Evolutionary conservation across 2,113 vertebrate species (phyloP).

Genomic region (Rhegmatorhina hoffmannsi): DNA sequence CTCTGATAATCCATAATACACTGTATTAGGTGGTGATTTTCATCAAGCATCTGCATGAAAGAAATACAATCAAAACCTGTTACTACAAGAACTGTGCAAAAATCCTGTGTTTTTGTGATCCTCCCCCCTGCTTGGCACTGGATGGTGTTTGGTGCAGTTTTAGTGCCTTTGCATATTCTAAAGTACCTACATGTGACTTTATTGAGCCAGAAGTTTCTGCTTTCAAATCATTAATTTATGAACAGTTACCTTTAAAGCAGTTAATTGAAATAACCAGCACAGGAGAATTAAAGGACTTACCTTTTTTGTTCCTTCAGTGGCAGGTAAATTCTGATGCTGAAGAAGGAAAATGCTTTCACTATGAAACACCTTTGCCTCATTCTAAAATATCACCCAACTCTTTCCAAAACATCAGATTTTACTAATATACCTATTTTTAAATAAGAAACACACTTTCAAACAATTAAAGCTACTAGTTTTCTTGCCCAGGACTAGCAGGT

Average conservation of each 20-base stretch:
- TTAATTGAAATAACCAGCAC: neutral
- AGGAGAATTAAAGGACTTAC: neutral
- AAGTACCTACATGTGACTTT: neutral
- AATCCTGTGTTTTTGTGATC: neutral
- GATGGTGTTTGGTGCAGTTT: neutral
- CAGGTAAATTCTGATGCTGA: neutral
- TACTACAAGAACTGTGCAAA: neutral
- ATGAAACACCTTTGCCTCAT: neutral
- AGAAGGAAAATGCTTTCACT: neutral
- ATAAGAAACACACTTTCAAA: neutral
- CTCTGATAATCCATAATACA: slow-evolving; percentile 98
- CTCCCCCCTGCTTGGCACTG: neutral
- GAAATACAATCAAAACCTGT: neutral
- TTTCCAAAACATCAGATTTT: neutral
- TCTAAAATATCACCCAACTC: neutral
- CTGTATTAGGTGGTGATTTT: slow-evolving; percentile 97
- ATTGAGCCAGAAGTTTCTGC: neutral
- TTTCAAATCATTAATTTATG: neutral
- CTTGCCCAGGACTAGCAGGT: neutral
- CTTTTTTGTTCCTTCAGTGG: neutral
- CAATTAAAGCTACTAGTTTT: neutral
- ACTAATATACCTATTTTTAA: neutral
- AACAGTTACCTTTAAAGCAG: neutral
- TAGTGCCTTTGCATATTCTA: neutral
- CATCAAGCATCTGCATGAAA: slow-evolving; percentile 91